Evolutionary conservation across 1,140 invertebrate species (phyloP), one percentile per base, ranked within the genome.

Genomic region (Drosophila cardini): DNA sequence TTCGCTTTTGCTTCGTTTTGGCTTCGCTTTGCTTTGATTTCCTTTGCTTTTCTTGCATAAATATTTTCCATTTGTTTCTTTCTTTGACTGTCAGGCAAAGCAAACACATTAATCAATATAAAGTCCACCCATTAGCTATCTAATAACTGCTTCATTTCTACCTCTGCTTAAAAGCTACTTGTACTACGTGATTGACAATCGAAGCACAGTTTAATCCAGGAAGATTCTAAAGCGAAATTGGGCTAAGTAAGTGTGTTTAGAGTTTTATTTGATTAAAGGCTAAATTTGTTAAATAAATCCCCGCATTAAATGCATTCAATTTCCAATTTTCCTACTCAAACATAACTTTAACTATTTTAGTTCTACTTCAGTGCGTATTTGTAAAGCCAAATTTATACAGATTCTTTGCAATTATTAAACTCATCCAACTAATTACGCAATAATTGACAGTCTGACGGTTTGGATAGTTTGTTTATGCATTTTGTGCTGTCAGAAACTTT

Each of bases 371-470:
- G 11, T 10, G 10, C 9, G 10, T 11, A 38, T 38, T 4, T 11
- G n/a, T 6, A 7, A 0, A 32, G n/a, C 7, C n/a, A 32, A 26
- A 30, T 36, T 36, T 36, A 52, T 40, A 32, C 16, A 38, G 63
- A 30, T 16, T 4, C 30, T 40, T 45, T 53, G 68, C n/a, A 56
- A 50, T 18, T 36, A 74, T 61, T 82, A 87, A 86, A 78, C 73
- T 77, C 65, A 80, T 63, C 71, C 63, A 78, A 78, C 80, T 89
- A 89, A 89, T 89, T 84, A 74, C 62, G 42, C 64, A 65, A 73
- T 89, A 89, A 89, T 89, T 89, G 84, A 89, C 84, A 89, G 80
- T 70, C 84, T 89, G 84, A 89, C 80, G 72, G 70, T 67, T 89
- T 75, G 34, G 56, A 73, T 89, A 89, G 84, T 89, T 89, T 89